These are phyloP conservation scores for Aelia acuminata DNA, from an alignment of 2,888 invertebrate species.

Conservation along the genomic window DNA sequence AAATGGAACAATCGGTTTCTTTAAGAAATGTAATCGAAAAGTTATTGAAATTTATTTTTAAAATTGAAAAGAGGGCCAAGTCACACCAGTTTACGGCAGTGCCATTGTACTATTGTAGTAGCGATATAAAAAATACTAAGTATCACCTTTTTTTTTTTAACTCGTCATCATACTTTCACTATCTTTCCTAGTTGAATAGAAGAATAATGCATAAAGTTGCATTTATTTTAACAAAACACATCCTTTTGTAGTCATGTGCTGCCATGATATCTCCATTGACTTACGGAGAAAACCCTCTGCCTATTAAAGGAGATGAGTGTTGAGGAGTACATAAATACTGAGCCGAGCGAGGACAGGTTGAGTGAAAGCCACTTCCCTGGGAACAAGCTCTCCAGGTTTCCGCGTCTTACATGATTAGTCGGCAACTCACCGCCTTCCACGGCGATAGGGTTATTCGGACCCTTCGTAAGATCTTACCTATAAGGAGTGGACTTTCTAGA, in stretches of 20 bases:
- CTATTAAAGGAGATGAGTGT: background rate
- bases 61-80: no score
- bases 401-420: conserved; percentile 43
- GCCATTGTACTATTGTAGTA: no score
- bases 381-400: background rate
- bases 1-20: no score
- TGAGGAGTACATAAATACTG: conserved; percentile 2
- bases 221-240: no score
- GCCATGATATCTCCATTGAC: background rate
- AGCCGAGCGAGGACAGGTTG: background rate
- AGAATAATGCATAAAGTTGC: no score
- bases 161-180: background rate
- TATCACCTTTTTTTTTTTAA: no score
- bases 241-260: background rate
- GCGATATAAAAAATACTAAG: no score
- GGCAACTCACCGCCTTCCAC: background rate
- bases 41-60: no score
- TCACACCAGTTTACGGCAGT: no score
- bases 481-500: conserved; percentile 1
- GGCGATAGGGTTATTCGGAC: background rate
- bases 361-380: background rate
- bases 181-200: background rate
- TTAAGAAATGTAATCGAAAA: no score
- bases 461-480: background rate
- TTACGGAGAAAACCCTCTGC: background rate